phyloP scores from a whole-genome alignment of 2,113 vertebrate species.

The Peromyscus maniculatus region DNA sequence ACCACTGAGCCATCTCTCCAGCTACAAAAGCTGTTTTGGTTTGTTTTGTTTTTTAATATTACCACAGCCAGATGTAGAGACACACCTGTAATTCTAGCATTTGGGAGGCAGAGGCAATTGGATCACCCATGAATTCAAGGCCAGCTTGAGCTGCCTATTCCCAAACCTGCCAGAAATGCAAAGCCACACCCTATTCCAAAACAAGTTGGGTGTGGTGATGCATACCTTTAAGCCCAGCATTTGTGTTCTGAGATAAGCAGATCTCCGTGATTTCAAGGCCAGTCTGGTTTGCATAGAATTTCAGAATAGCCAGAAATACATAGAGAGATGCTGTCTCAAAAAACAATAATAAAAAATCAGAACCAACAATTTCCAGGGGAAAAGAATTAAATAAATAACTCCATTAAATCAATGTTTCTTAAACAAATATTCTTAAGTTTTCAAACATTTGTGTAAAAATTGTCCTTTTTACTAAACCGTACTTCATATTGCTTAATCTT shows the following conservation, averaged over 20 bases:
- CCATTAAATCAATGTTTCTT: slow-evolving; percentile 24
- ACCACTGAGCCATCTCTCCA: neutral
- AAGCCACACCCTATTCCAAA: neutral
- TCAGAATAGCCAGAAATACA: neutral
- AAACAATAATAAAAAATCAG: neutral
- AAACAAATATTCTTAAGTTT: slow-evolving; percentile 22
- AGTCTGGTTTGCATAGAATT: neutral
- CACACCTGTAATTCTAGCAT: neutral
- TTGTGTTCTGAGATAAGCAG: neutral
- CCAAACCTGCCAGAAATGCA: neutral
- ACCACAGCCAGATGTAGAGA: neutral
- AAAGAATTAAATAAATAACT: neutral
- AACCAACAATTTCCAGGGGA: neutral
- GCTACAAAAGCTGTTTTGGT: neutral
- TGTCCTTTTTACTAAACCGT: neutral
- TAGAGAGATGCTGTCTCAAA: neutral
- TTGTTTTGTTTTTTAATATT: neutral
- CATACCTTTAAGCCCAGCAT: too few species aligned
- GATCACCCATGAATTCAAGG: neutral
- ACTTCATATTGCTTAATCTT: neutral
- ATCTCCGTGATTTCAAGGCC: neutral
- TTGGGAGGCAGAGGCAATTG: neutral
- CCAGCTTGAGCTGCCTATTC: neutral
- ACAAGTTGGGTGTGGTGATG: neutral
- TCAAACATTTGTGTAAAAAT: slow-evolving; percentile 6